Evolutionary conservation across 2,113 vertebrate genomes (phyloP).

Genomic region (Orcinus orca): DNA sequence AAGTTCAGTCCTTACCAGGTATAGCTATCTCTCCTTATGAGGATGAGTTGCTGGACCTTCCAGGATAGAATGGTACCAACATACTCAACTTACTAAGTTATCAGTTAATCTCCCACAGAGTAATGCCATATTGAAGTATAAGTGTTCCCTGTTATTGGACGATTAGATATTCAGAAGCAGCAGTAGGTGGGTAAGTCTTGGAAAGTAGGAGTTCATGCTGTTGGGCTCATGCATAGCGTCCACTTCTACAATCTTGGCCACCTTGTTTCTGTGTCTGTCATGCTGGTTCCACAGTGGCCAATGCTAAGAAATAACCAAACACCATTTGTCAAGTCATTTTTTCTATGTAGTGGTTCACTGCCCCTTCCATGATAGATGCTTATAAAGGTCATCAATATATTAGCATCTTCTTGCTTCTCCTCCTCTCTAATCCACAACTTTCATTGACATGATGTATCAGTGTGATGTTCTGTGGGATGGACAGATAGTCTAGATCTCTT

Average conservation of each 20-base stretch:
- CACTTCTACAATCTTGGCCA: not conserved
- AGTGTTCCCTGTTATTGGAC: not conserved
- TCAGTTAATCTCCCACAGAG: not conserved
- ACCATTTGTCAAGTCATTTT: not conserved
- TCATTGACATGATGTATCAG: not conserved
- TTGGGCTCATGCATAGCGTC: not conserved
- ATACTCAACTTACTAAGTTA: not conserved
- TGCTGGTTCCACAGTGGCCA: not conserved
- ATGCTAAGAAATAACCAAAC: not conserved
- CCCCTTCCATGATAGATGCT: not conserved
- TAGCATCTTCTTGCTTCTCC: not conserved
- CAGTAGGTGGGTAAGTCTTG: not conserved
- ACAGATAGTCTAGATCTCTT: not conserved
- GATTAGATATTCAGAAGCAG: not conserved
- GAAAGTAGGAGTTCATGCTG: not conserved
- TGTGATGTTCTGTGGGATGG: not conserved
- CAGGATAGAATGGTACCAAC: not conserved
- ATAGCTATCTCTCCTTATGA: not conserved
- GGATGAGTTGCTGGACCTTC: not conserved
- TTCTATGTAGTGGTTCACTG: not conserved
- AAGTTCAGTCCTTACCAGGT: not conserved
- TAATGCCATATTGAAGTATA: not conserved
- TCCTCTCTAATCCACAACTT: not conserved
- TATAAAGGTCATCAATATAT: not conserved
- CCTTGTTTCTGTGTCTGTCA: not conserved